These are phyloP conservation scores for Ifrita kowaldi DNA, from an alignment of 2,113 vertebrate genomes.

Conservation along the genomic window DNA sequence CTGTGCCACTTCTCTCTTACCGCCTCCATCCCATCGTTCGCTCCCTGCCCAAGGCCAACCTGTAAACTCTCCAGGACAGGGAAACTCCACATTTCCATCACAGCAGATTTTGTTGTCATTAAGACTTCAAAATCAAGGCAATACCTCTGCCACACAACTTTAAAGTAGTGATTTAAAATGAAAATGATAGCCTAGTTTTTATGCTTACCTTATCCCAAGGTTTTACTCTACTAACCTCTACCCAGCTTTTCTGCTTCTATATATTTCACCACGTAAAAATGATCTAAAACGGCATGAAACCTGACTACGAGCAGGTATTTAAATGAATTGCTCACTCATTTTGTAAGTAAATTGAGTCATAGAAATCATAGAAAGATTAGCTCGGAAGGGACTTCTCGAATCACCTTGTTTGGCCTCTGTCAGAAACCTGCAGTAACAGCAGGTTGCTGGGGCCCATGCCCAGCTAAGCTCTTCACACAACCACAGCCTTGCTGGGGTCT, in stretches of 20 bases:
- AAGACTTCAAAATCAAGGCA: neutral
- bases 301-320: conserved; percentile 16
- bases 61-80: neutral
- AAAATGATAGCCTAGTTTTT: conserved; percentile 23
- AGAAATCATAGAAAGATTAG: neutral
- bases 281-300: conserved; percentile 26
- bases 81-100: conserved; percentile 10
- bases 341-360: neutral
- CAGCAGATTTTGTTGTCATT: neutral
- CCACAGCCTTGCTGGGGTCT: fast-evolving
- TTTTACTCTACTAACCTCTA: conserved; percentile 29
- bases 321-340: conserved; percentile 37
- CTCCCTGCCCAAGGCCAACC: neutral
- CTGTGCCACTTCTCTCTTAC: neutral
- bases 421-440: neutral
- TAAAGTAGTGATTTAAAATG: conserved; percentile 34
- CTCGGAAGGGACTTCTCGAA: neutral
- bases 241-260: conserved; percentile 38
- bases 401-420: neutral
- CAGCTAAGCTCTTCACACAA: neutral
- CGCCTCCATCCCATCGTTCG: fast-evolving
- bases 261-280: conserved; percentile 30
- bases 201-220: conserved; percentile 15
- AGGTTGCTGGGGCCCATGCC: neutral
- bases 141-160: neutral